These are phyloP conservation scores for Myotis yumanensis DNA, from an alignment of 2,113 vertebrate species.

Conservation along the genomic window DNA sequence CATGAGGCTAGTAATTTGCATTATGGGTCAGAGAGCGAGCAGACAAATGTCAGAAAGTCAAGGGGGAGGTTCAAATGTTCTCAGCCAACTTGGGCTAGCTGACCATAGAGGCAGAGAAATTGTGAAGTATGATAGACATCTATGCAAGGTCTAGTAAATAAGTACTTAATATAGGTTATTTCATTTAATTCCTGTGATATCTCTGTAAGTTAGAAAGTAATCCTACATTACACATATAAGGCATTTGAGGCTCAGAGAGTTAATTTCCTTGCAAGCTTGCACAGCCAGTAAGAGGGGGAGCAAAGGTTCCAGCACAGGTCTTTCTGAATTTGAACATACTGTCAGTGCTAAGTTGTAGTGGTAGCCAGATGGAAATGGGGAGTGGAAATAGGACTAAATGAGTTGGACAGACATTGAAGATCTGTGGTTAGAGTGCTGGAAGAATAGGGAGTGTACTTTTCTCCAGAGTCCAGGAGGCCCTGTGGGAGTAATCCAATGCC, in stretches of 20 bases:
- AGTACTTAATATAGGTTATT: neutral
- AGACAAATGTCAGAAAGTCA: neutral
- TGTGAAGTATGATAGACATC: neutral
- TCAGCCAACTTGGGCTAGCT: neutral
- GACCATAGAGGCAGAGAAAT: neutral
- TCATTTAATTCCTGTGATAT: neutral
- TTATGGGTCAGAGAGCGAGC: neutral
- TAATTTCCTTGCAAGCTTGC: neutral
- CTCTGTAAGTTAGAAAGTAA: neutral
- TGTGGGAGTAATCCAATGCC: neutral
- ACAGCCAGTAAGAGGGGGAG: slow-evolving; percentile 16
- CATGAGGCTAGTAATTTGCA: neutral
- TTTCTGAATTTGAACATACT: neutral
- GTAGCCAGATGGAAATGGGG: neutral
- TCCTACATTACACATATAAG: neutral
- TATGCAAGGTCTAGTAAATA: neutral
- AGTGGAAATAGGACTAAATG: neutral
- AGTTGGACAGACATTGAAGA: neutral
- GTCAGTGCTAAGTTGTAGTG: neutral
- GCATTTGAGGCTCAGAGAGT: neutral
- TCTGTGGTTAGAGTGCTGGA: neutral
- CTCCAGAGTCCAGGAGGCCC: neutral
- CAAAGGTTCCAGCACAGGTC: neutral
- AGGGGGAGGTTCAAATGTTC: neutral
- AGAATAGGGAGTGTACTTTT: neutral